Base-by-base conservation (phyloP, 1,140 invertebrate genomes). In the Elysia chlorotica region DNA sequence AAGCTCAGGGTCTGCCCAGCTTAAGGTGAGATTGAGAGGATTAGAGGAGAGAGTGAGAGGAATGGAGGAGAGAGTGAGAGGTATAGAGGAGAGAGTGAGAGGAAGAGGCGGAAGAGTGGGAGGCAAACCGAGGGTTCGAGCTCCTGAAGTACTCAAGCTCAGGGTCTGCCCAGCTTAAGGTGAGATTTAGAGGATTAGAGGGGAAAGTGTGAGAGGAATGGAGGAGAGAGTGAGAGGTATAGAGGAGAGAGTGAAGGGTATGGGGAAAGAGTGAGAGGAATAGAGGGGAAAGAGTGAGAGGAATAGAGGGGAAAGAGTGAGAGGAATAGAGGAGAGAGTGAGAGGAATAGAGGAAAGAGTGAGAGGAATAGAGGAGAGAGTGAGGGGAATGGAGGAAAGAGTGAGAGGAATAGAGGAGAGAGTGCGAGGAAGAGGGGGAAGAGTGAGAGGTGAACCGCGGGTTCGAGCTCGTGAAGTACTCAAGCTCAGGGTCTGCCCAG, bases 391-490 rank as follows among this genome's bases (percentile, higher is more conserved):
- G n/a, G n/a, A n/a, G n/a, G n/a, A n/a, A n/a, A n/a, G n/a, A n/a
- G n/a, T n/a, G n/a, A n/a, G n/a, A n/a, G n/a, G n/a, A n/a, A n/a
- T n/a, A n/a, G n/a, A n/a, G n/a, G n/a, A n/a, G n/a, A n/a, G n/a
- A n/a, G n/a, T n/a, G n/a, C n/a, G n/a, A n/a, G n/a, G n/a, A n/a
- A n/a, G n/a, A n/a, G n/a, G n/a, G n/a, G n/a, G n/a, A n/a, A n/a
- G 53, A 83, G 17, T 57, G 84, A n/a, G 84, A 85, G 56, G 75
- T 71, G 28, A 74, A 79, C 59, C 71, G 70, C 23, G 70, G 41
- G 0, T 73, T 78, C 30, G 67, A 65, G 4, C 17, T 76, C 23
- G 48, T 67, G 41, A 33, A 59, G 2, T 71, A 63, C 38, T 30
- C n/a, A 21, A 5, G n/a, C 37, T 38, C 5, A 4, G 37, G 33